These are phyloP conservation scores for Drosophila athabasca DNA, from an alignment of 1,140 invertebrate genomes.

Conservation along the genomic window DNA sequence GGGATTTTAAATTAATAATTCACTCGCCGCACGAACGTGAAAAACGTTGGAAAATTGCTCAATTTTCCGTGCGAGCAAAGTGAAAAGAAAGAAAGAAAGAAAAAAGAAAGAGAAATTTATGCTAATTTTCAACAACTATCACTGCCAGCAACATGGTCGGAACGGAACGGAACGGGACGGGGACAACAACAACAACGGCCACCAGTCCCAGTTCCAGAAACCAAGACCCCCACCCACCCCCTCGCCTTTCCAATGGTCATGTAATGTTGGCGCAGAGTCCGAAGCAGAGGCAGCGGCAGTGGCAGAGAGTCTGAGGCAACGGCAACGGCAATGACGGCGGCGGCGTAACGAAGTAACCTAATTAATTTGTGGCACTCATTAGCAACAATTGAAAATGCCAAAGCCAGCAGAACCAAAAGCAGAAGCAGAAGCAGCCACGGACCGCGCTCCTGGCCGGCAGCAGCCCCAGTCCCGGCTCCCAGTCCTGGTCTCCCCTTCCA, in stretches of 20 bases:
- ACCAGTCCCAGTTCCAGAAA: too few relatives aligned
- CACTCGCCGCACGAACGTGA: conserved; percentile 34
- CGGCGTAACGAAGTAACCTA: conserved; percentile 80
- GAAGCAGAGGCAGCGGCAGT: neutral
- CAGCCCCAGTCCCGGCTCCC: conserved; percentile 14
- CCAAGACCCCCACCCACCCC: neutral
- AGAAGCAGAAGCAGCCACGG: conserved; percentile 21
- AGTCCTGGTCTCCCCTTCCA: neutral
- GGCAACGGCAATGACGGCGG: conserved; percentile 28
- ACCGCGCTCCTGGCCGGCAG: neutral
- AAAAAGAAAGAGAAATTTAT: conserved; percentile 72
- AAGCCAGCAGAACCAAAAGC: conserved; percentile 36
- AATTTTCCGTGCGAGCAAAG: conserved; percentile 72
- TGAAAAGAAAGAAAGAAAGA: conserved; percentile 24
- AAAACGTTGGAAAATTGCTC: conserved; percentile 79
- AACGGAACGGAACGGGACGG: conserved; percentile 2
- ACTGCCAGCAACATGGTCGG: conserved; percentile 56
- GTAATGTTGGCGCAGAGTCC: conserved; percentile 18
- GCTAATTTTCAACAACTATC: conserved; percentile 77
- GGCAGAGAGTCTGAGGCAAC: neutral
- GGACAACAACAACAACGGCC: conserved; percentile 11
- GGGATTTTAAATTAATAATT: conserved; percentile 69
- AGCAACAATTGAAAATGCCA: conserved; percentile 80
- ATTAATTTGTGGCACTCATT: conserved; percentile 82
- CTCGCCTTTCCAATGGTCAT: conserved; percentile 26